Evolutionary conservation across 2,113 vertebrate genomes (phyloP), one percentile per base, ranked within the genome.

Genomic region (Oceanites oceanicus): DNA sequence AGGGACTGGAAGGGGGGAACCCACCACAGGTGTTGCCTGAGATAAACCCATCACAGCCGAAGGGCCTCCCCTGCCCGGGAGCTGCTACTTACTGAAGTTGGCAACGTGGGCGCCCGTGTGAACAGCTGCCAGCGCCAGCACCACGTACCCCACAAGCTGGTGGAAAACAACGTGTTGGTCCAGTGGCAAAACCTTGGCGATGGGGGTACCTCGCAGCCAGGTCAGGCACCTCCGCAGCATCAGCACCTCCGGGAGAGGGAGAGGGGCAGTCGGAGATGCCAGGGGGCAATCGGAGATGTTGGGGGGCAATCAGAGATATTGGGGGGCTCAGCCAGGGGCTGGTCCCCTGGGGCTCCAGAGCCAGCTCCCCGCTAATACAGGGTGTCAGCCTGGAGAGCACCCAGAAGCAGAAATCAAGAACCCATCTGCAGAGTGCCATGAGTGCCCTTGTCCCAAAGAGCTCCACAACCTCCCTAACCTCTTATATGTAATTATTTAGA

Each of bases 201-300:
- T 17, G 97, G 98, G 98, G 1, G 99, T 99, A 4, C 98, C 95
- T 36, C 99, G 94, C 6, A 99, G 97, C 98, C 99, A 98, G 0
- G 98, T 98, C 18, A 99, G 94, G 77, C 98, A 99, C 40, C 98
- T 98, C 4, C 99, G 98, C 71, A 99, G 95, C 99, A 99, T 99
- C 96, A 99, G 96, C 55, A 99, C 98, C 99, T 99, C 62, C 19
- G 16, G 20, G 12, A 73, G 36, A 79, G 34, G 63, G 14, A 49
- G 11, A 40, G 44, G 44, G 49, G 29, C 3, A 13, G 3, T 3
- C 0, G 2, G 79, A 26, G 68, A 9, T 20, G 30, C 6, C 2
- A 38, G 9, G 30, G 59, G 22, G 34, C 27, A 4, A 4, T 0
- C 0, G 0, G 65, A 38, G 42, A 4, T 8, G 32, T 3, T 5